A percentile compares a stretch with the other conserved stretches of the same genome.
Conservation (phyloP, 2,888 invertebrate species). For the Invenusta paracnida region DNA sequence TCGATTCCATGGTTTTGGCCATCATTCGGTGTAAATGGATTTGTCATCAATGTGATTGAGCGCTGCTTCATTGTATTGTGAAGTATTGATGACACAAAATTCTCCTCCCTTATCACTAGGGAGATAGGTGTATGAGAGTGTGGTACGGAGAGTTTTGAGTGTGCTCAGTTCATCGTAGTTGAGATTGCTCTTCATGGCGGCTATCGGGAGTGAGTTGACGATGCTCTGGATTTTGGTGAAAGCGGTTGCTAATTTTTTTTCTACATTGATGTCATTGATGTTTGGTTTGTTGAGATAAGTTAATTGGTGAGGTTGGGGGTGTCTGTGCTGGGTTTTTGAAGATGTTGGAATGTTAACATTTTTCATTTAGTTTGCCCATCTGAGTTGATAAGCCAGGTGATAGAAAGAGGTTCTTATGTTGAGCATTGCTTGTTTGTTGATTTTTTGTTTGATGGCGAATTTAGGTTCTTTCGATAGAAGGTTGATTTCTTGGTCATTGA, state of each 20-base stretch:
- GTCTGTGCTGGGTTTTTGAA: neutral
- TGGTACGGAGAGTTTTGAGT: neutral
- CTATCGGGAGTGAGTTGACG: constrained; percentile 15
- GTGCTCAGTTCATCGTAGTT: constrained; percentile 15
- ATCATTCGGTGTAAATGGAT: neutral
- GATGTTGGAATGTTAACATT: too few relatives aligned
- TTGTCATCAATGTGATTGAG: constrained; percentile 12
- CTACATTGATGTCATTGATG: constrained; percentile 13
- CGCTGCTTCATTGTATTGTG: constrained; percentile 23
- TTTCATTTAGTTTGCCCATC: neutral
- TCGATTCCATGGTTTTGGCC: neutral
- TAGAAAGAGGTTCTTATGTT: too few relatives aligned
- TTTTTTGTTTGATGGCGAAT: neutral
- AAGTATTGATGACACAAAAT: constrained; percentile 29
- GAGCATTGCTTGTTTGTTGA: neutral
- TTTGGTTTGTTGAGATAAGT: constrained; percentile 15
- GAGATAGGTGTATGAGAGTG: neutral
- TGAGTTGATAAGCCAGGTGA: neutral
- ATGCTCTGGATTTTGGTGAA: constrained; percentile 17
- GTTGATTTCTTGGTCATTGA: neutral
- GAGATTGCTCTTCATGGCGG: neutral
- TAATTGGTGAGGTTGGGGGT: neutral
- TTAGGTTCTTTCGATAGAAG: neutral
- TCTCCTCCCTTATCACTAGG: constrained; percentile 4
- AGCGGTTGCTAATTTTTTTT: constrained; percentile 17